A percentile compares a stretch with the other conserved stretches of the same genome.
These are phyloP conservation scores for Eira barbara DNA, from an alignment of 2,113 vertebrate genomes.

Conservation along the genomic window DNA sequence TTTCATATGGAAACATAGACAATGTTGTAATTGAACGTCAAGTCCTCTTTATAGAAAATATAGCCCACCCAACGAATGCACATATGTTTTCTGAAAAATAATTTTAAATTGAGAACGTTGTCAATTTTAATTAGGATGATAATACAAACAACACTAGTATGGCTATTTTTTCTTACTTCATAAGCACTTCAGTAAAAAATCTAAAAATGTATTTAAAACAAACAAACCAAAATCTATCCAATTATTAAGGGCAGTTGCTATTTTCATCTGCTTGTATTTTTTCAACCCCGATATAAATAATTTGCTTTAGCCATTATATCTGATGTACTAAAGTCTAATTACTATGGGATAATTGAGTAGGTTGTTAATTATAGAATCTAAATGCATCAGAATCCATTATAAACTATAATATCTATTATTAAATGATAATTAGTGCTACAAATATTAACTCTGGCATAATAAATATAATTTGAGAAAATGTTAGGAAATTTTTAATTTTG, in stretches of 20 bases:
- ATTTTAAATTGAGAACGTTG: conserved; percentile 59
- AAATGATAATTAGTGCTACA: conserved; percentile 53
- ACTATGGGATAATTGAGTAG: conserved; percentile 70
- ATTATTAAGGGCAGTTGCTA: conserved; percentile 32
- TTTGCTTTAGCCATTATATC: conserved; percentile 66
- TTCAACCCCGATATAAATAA: conserved; percentile 69
- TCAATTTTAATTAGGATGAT: conserved; percentile 60
- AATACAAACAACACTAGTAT: conserved; percentile 8
- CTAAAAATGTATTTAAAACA: conserved; percentile 58
- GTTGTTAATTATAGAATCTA: conserved; percentile 71
- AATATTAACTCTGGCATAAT: conserved; percentile 54
- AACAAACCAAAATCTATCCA: conserved; percentile 56
- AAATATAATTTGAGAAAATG: conserved; percentile 62
- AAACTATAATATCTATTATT: conserved; percentile 65
- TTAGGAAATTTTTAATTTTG: conserved; percentile 55
- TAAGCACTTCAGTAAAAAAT: conserved; percentile 16
- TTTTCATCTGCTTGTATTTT: conserved; percentile 65
- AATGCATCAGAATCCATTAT: conserved; percentile 31
- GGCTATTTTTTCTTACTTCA: conserved; percentile 42
- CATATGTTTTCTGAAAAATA: conserved; percentile 56
- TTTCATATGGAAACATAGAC: background rate
- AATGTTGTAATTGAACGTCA: background rate
- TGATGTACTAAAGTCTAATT: conserved; percentile 64
- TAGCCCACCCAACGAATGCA: background rate
- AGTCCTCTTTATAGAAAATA: conserved; percentile 26